phyloP scores from a whole-genome alignment of 2,113 vertebrate species.

The Arenaria interpres region DNA sequence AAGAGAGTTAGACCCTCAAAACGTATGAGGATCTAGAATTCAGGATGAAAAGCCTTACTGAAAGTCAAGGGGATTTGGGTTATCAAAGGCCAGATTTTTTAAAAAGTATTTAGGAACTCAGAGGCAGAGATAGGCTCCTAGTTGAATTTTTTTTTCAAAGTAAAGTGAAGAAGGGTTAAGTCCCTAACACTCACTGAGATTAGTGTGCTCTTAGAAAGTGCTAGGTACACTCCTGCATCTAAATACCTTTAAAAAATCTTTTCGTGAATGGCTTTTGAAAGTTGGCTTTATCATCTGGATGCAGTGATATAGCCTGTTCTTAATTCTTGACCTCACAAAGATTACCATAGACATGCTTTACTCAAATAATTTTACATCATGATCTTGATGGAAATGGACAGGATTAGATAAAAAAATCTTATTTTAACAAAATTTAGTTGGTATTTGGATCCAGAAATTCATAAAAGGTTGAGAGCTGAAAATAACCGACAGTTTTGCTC shows the following conservation, averaged over 20 bases:
- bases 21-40: slow-evolving; percentile 21
- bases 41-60: slow-evolving; percentile 10
- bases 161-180: slow-evolving; percentile 36
- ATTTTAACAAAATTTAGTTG: background rate
- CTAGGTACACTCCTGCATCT: slow-evolving; percentile 18
- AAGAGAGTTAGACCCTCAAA: background rate
- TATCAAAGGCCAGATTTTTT: slow-evolving; percentile 47
- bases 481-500: background rate
- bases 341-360: background rate
- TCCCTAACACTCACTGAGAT: slow-evolving; percentile 24
- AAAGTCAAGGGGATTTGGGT: slow-evolving; percentile 32
- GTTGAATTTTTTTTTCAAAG: slow-evolving; percentile 2
- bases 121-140: background rate
- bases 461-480: background rate
- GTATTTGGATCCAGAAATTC: background rate
- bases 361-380: background rate
- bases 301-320: background rate
- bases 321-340: background rate
- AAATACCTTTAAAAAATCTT: slow-evolving; percentile 7
- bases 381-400: background rate
- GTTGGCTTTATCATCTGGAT: background rate
- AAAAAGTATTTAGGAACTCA: slow-evolving; percentile 3
- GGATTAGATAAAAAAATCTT: background rate
- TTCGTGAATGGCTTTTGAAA: slow-evolving; percentile 11
- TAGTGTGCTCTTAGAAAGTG: slow-evolving; percentile 16